A percentile compares a stretch with the other conserved stretches of the same genome.
Evolutionary conservation across 1,140 invertebrate genomes (phyloP).

Genomic region (Drosophila nikananu): DNA sequence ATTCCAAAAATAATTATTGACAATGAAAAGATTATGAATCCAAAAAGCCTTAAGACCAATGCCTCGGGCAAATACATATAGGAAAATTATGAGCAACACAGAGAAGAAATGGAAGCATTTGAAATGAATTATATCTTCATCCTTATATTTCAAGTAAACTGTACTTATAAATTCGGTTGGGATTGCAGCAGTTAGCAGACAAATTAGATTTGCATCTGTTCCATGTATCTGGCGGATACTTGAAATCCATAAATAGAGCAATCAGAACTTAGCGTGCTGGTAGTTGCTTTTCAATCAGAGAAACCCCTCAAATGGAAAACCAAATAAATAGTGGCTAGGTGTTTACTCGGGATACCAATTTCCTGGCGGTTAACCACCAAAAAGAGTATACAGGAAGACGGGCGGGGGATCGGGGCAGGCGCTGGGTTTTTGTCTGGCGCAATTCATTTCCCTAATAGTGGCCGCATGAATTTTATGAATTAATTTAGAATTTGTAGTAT

Average conservation of each 20-base stretch:
- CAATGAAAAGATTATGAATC: constrained; percentile 64
- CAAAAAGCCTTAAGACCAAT: constrained; percentile 40
- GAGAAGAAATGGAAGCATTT: constrained; percentile 19
- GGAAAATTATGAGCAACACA: constrained; percentile 34
- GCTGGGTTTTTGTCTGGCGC: constrained; percentile 18
- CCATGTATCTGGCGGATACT: constrained; percentile 25
- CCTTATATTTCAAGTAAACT: constrained; percentile 16
- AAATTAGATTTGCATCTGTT: constrained; percentile 48
- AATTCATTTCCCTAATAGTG: constrained; percentile 77
- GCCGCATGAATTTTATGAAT: constrained; percentile 79
- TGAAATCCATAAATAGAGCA: constrained; percentile 25
- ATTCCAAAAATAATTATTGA: constrained; percentile 75
- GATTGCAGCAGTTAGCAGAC: constrained; percentile 2
- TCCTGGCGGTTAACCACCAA: constrained; percentile 47
- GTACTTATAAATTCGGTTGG: constrained; percentile 44
- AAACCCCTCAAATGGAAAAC: constrained; percentile 1
- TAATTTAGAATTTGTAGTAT: constrained; percentile 74
- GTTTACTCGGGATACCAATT: constrained; percentile 12
- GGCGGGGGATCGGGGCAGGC: constrained; percentile 21
- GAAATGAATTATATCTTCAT: constrained; percentile 22
- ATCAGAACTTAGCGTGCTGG: background rate
- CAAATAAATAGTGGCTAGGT: constrained; percentile 15
- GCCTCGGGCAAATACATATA: constrained; percentile 41
- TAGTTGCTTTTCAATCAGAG: constrained; percentile 19
- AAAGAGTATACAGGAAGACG: background rate